Conservation (phyloP, 2,888 invertebrate genomes). For the Machimus atricapillus region DNA sequence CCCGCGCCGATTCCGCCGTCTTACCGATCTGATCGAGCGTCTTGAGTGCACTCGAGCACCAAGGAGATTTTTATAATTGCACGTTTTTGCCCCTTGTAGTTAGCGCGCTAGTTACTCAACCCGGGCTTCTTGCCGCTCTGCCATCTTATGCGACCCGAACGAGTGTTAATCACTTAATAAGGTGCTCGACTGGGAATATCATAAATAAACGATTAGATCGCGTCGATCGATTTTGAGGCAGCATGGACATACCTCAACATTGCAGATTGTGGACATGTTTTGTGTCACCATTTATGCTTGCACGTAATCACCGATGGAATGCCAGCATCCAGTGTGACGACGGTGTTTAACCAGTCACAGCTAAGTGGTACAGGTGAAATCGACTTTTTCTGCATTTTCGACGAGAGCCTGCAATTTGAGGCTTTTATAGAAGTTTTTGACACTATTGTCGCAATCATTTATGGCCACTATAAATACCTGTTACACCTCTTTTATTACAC, state of each 20-base stretch:
- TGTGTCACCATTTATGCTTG: constrained; percentile 34
- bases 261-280: constrained; percentile 37
- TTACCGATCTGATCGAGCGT: background rate
- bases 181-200: constrained; percentile 40
- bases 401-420: background rate
- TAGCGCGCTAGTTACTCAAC: constrained; percentile 21
- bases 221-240: background rate
- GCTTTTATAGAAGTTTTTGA: constrained; percentile 6
- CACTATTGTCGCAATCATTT: background rate
- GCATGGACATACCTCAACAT: constrained; percentile 25
- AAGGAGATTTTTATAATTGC: constrained; percentile 27
- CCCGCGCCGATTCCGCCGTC: background rate
- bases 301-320: constrained; percentile 8
- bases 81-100: constrained; percentile 19
- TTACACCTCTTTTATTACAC: background rate
- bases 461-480: background rate
- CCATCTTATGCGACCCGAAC: background rate
- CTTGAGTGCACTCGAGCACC: constrained; percentile 7
- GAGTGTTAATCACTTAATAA: constrained; percentile 43
- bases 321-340: background rate
- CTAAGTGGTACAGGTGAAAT: constrained; percentile 26
- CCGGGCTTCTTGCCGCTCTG: background rate
- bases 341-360: background rate
- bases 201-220: constrained; percentile 40
- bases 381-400: background rate